Base-by-base conservation (phyloP, 2,888 invertebrate genomes). In the Cephus rjabovi region DNA sequence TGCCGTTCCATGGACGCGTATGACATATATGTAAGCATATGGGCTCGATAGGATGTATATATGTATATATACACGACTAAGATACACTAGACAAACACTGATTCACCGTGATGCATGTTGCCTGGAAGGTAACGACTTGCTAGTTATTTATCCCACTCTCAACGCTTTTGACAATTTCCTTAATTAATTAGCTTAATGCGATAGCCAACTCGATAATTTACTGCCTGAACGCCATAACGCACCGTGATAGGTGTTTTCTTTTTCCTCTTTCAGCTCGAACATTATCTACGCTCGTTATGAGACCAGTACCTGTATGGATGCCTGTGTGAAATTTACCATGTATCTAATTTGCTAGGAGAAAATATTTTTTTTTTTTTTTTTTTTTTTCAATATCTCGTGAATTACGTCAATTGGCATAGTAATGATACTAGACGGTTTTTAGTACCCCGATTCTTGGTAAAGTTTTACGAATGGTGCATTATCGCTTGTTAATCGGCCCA, bases 181-280 rank as follows among this genome's bases (percentile, higher is more conserved):
- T 33, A 71, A 71, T 71, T 71, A 71, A 71, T 71, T 71, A 71
- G 71, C 71, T 71, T 71, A 71, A 71, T 71, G 71, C 71, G 34
- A 34, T 31, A 31, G 71, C 71, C 33, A 71, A 34, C 71, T 31
- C 71, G 56, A 56, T 56, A 56, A 56, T 56, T 56, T 56, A 56
- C 56, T 6, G 56, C 56, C 56, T 23, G 56, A 56, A 56, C 56
- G 56, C 23, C 56, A 56, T 56, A 56, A 56, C 56, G 56, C 56
- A 56, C 56, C 56, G 56, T 23, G 56, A 23, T 56, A 9, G 56
- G 23, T 56, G 23, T 56, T 23, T 56, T 56, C 1, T 56, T 56
- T 23, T 9, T 15, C 6, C 56, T 56, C 56, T 23, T 9, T 56
- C 56, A 23, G 2, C 56, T 56, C 23, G 56, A 23, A 56, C 56